These are phyloP conservation scores for Mionectes macconnelli DNA, from an alignment of 2,113 vertebrate genomes.

Conservation along the genomic window DNA sequence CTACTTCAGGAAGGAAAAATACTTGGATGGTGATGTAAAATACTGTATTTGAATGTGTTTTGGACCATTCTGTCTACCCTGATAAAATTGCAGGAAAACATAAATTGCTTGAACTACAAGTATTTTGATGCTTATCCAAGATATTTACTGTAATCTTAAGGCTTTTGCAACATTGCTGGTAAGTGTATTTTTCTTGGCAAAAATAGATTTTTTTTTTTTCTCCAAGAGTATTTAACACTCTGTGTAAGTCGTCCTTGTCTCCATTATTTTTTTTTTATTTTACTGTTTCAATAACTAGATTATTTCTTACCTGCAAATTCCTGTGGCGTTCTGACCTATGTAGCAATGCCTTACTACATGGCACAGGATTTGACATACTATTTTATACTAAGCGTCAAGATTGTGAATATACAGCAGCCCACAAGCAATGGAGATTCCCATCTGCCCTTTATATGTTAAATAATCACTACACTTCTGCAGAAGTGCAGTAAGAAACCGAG, in stretches of 20 bases:
- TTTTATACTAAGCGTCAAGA: neutral
- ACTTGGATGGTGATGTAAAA: neutral
- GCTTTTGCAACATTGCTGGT: neutral
- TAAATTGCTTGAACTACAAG: neutral
- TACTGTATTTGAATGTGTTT: neutral
- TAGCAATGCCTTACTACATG: neutral
- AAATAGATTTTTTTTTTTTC: neutral
- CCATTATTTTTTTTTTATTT: neutral
- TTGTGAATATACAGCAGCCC: neutral
- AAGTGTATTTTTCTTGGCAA: neutral
- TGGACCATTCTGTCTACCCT: neutral
- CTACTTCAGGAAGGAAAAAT: neutral
- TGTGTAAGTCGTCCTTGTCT: neutral
- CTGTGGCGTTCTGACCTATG: neutral
- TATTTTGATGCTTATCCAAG: neutral
- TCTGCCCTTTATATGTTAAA: neutral
- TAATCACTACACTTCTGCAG: neutral
- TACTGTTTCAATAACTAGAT: neutral
- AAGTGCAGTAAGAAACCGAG: neutral
- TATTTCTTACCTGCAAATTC: neutral
- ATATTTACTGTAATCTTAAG: neutral
- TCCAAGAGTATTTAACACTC: neutral
- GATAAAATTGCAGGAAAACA: neutral
- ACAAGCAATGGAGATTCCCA: fast-evolving
- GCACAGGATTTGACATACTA: neutral